Base-by-base conservation (phyloP, 2,113 vertebrate species). In the Ammodytes marinus region DNA sequence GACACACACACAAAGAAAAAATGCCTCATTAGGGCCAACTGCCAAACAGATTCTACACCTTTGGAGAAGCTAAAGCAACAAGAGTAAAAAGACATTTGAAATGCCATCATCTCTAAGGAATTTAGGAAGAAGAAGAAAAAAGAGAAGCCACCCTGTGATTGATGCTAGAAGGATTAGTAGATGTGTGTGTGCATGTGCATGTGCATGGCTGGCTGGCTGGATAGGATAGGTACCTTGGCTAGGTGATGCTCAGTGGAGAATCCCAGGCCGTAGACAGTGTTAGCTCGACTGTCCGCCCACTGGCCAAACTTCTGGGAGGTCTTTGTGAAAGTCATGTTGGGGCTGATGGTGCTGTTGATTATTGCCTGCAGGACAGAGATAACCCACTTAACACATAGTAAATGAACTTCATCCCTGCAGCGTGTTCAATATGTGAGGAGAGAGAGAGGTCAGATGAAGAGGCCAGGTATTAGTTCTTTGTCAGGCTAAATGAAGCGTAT, bases 281-380 rank as follows among this genome's bases (percentile, higher is more conserved):
- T 99, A 0, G 97, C 97, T 77, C 97, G 95, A 91, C 97, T 98
- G 93, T 99, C 97, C 37, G 97, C 97, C 97, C 98, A 99, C 57
- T 99, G 98, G 76, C 98, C 98, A 93, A 99, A 99, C 95, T 99
- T 99, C 95, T 99, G 98, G 61, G 98, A 99, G 93, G 98, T 99
- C 96, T 98, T 99, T 83, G 98, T 99, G 95, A 99, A 99, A 87
- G 97, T 97, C 98, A 99, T 99, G 95, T 99, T 99, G 91, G 98
- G 98, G 83, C 97, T 99, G 95, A 99, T 99, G 90, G 98, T 99
- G 95, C 98, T 99, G 94, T 99, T 99, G 95, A 99, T 99, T 97
- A 99, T 99, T 96, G 98, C 98, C 98, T 99, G 92, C n/a, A 90
- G 95, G 63, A 81, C 17, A 94, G 88, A 94, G 81, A 60, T 75